Evolutionary conservation across 2,113 vertebrate species (phyloP).

Genomic region (human (Homo sapiens)): GRCh38 chr15:24017001-24017500

Average conservation of each 20-base stretch:
- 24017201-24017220: background rate
- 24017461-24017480: background rate
- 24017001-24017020: too few species aligned
- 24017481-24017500: background rate
- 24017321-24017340: background rate
- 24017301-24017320: background rate
- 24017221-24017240: background rate
- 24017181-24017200: background rate
- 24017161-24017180: background rate
- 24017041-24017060: too few species aligned
- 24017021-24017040: too few species aligned
- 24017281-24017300: background rate
- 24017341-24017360: background rate
- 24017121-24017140: too few species aligned
- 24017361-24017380: background rate
- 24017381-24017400: background rate
- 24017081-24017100: too few species aligned
- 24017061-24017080: too few species aligned
- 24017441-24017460: background rate
- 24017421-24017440: background rate
- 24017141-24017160: background rate
- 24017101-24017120: too few species aligned
- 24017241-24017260: background rate
- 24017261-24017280: background rate
- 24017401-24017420: background rate